Base-by-base conservation (phyloP, 1,140 invertebrate species). In the Monomorium pharaonis region DNA sequence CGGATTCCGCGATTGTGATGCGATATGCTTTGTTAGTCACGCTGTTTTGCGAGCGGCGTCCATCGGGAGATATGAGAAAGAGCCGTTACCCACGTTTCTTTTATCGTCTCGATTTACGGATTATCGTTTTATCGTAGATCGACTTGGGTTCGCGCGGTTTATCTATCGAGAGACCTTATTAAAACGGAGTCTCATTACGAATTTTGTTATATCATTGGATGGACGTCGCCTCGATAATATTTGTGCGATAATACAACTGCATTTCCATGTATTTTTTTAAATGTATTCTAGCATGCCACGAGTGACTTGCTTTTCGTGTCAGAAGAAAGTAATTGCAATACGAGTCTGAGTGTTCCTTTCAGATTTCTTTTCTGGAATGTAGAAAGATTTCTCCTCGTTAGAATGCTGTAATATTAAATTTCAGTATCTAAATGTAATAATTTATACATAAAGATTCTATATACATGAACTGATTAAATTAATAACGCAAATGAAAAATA, bases 91-190 rank as follows among this genome's bases (percentile, higher is more conserved):
- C 10, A 80, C 62, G 42, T 80, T 69, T 49, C 33, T 42, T 37
- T 84, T 56, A 74, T 60, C 80, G 0, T 10, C 21, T 14, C 21
- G 6, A 33, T 47, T 47, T 16, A 10, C 67, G 24, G 42, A 86
- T 87, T 84, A 89, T 87, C 70, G 63, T 37, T 90, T 88, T 86
- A 90, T 90, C 86, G 54, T 75, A n/a, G n/a, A 89, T 89, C 81
- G 77, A 90, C 16, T 63, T 18, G 47, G 24, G 62, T 89, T 89
- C 37, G 21, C 44, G 2, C 49, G 24, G 47, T 84, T 90, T 90
- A 90, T 86, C 86, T 90, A 37, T 37, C 14, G n/a, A n/a, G 6
- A 7, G 5, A 65, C 4, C 44, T 78, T 7, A 16, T 24, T 21
- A 24, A 18, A 65, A 33, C 18, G n/a, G 56, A 67, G n/a, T 2